phyloP scores from a whole-genome alignment of 2,888 invertebrate genomes.

The Alloscopus bannaensis region DNA sequence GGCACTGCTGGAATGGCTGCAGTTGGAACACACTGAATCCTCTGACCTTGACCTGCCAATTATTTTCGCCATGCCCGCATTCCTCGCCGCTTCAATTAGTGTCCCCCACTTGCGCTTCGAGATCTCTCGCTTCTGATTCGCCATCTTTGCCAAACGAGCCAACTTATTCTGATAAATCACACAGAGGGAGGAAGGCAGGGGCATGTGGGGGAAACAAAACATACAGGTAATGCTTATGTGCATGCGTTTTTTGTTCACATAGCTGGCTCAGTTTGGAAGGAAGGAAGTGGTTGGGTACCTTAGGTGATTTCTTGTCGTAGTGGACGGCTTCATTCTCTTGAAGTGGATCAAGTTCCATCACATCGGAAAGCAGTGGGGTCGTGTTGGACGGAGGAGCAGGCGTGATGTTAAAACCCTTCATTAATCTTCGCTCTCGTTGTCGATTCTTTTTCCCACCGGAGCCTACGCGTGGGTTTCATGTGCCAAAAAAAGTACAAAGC shows the following conservation, averaged over 20 bases:
- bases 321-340: constrained; percentile 72
- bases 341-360: constrained; percentile 73
- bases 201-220: neutral
- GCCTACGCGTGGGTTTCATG: constrained; percentile 77
- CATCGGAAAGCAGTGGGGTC: constrained; percentile 74
- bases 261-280: no score
- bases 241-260: no score
- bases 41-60: constrained; percentile 87
- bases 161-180: constrained; percentile 69
- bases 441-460: constrained; percentile 95
- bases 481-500: constrained; percentile 5
- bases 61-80: constrained; percentile 85
- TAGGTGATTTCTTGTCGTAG: constrained; percentile 73
- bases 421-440: constrained; percentile 92
- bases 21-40: constrained; percentile 84
- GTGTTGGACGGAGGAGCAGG: constrained; percentile 79
- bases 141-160: constrained; percentile 74
- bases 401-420: constrained; percentile 96
- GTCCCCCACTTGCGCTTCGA: constrained; percentile 78
- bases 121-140: constrained; percentile 74
- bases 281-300: no score
- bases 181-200: no score
- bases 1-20: constrained; percentile 72
- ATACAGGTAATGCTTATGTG: no score
- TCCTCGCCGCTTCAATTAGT: constrained; percentile 89